These are phyloP conservation scores for Onthophagus taurus DNA, from an alignment of 1,140 invertebrate species.

Conservation along the genomic window DNA sequence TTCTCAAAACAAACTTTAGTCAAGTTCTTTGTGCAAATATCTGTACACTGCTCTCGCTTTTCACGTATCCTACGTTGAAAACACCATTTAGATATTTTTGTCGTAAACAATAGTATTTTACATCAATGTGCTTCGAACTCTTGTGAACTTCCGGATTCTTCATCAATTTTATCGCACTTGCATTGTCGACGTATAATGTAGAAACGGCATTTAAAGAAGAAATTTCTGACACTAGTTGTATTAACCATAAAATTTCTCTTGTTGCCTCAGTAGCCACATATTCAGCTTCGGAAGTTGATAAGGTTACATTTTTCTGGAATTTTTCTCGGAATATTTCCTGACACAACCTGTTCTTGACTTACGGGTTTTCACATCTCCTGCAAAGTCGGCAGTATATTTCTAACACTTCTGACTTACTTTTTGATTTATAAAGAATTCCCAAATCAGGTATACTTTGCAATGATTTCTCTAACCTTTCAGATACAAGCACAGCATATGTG, in stretches of 20 bases:
- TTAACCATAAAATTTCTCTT: slow-evolving; percentile 30
- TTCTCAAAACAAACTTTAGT: no score
- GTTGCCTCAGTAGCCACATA: slow-evolving; percentile 28
- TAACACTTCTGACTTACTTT: slow-evolving; percentile 13
- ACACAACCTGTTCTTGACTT: slow-evolving; percentile 29
- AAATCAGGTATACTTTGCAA: slow-evolving; percentile 26
- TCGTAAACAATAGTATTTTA: slow-evolving; percentile 22
- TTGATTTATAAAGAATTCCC: slow-evolving; percentile 1
- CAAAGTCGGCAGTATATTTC: slow-evolving; percentile 36
- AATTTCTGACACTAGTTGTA: slow-evolving; percentile 18
- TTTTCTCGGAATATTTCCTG: slow-evolving; percentile 32
- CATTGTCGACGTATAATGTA: slow-evolving; percentile 16
- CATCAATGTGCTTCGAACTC: slow-evolving; percentile 30
- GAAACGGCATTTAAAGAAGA: slow-evolving; percentile 1
- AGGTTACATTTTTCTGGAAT: slow-evolving; percentile 31
- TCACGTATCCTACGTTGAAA: no score
- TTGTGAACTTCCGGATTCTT: slow-evolving; percentile 37
- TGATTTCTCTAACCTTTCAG: slow-evolving; percentile 32
- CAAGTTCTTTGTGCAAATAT: no score
- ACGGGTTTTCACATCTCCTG: slow-evolving; percentile 26
- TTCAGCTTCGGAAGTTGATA: slow-evolving; percentile 39
- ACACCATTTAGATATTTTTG: no score
- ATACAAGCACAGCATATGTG: slow-evolving; percentile 21
- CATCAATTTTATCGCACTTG: slow-evolving; percentile 32
- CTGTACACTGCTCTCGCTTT: no score